These are phyloP conservation scores for Platyscapa corneri DNA, from an alignment of 1,140 invertebrate species.

Conservation along the genomic window DNA sequence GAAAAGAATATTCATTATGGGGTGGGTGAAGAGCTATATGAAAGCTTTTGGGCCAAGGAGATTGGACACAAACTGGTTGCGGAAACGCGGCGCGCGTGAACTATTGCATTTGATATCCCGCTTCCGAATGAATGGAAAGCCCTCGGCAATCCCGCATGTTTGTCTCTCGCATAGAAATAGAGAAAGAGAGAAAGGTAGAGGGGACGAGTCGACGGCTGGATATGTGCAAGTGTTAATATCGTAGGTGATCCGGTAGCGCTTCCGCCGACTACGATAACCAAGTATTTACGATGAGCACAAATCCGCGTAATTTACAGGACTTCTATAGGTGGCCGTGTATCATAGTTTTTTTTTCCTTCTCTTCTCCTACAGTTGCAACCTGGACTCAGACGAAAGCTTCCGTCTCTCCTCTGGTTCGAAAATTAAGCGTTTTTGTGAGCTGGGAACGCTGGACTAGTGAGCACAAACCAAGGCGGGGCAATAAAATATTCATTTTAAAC, in stretches of 20 bases:
- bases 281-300: slow-evolving; percentile 70
- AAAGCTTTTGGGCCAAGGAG: slow-evolving; percentile 25
- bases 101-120: slow-evolving; percentile 64
- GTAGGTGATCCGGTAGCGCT: slow-evolving; percentile 59
- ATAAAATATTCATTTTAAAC: slow-evolving; percentile 53
- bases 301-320: slow-evolving; percentile 68
- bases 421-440: slow-evolving; percentile 51
- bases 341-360: slow-evolving; percentile 30
- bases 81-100: slow-evolving; percentile 50
- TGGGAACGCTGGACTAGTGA: background rate
- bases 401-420: slow-evolving; percentile 16
- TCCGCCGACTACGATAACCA: slow-evolving; percentile 72
- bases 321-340: slow-evolving; percentile 41
- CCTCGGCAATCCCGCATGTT: slow-evolving; percentile 54
- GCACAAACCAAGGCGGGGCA: background rate
- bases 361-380: background rate
- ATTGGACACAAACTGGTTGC: background rate
- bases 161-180: slow-evolving; percentile 11
- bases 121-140: slow-evolving; percentile 63
- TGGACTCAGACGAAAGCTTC: background rate
- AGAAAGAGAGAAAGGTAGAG: slow-evolving; percentile 34
- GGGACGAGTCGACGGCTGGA: background rate
- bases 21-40: background rate
- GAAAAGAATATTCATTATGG: slow-evolving; percentile 49
- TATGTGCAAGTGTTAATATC: slow-evolving; percentile 59